These are phyloP conservation scores for Morus bassanus DNA, from an alignment of 2,797 vertebrate species.

Conservation along the genomic window DNA sequence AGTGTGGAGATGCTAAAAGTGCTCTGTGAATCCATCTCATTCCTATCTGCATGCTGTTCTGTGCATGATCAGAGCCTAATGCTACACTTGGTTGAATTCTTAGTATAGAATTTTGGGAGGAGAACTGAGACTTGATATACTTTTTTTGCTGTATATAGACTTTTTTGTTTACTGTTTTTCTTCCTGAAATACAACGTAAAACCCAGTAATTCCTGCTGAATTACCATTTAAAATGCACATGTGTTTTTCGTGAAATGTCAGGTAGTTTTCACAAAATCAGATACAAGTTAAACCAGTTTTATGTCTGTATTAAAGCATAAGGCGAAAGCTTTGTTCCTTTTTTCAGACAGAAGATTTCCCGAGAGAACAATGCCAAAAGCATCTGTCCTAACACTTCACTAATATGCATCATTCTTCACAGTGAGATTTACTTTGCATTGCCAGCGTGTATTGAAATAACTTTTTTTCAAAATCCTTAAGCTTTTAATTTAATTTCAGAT, in stretches of 20 bases:
- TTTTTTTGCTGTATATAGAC: background rate
- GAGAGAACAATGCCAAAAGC: background rate
- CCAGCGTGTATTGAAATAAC: background rate
- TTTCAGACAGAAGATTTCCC: constrained; percentile 9
- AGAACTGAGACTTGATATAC: background rate
- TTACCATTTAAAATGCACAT: background rate
- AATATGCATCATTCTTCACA: background rate
- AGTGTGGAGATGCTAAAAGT: background rate
- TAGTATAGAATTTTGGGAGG: background rate
- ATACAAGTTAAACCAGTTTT: background rate
- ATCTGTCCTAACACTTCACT: constrained; percentile 9
- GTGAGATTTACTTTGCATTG: constrained; percentile 1
- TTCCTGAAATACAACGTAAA: background rate
- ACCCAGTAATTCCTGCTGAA: background rate
- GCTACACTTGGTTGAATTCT: background rate
- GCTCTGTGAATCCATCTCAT: background rate
- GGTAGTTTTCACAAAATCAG: background rate
- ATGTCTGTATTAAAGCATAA: background rate
- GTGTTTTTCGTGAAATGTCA: background rate
- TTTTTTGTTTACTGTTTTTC: background rate
- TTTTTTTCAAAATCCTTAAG: background rate
- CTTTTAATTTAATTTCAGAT: constrained; percentile 80
- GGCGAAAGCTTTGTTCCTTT: background rate
- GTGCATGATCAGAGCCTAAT: background rate
- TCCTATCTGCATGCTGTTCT: background rate